Conservation (phyloP, 2,797 vertebrate genomes). For the Darevskia nairensis region DNA sequence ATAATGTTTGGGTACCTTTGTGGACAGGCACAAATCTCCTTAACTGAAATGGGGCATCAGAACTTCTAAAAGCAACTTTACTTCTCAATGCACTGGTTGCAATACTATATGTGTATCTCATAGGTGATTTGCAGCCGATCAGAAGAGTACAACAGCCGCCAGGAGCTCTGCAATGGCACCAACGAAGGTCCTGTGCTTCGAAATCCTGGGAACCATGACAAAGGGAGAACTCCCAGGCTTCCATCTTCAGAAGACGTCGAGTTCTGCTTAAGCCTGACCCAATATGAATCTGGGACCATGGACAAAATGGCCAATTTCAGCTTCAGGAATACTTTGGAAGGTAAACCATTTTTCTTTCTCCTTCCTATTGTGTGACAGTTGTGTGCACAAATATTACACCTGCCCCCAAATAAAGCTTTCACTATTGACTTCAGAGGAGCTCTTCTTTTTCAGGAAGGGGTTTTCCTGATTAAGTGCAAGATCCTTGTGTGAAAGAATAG, state of each 20-base stretch:
- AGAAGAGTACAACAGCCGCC: slow-evolving; percentile 90
- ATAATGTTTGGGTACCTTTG: background rate
- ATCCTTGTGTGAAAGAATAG: too few relatives aligned
- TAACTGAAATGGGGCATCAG: background rate
- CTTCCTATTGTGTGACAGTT: background rate
- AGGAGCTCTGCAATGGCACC: slow-evolving; percentile 84
- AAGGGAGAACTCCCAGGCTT: slow-evolving; percentile 81
- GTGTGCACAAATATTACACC: background rate
- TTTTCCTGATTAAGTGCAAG: background rate
- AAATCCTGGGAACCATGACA: slow-evolving; percentile 92
- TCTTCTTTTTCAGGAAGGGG: background rate
- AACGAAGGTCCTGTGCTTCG: slow-evolving; percentile 89
- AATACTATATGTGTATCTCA: slow-evolving; percentile 51
- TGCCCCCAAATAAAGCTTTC: background rate
- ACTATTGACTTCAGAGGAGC: background rate
- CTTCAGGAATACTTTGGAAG: slow-evolving; percentile 95
- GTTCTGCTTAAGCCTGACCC: slow-evolving; percentile 82
- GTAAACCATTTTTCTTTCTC: slow-evolving; percentile 70
- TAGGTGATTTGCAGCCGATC: slow-evolving; percentile 90
- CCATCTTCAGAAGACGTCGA: slow-evolving; percentile 92
- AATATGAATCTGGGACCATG: slow-evolving; percentile 91
- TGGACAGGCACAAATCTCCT: background rate
- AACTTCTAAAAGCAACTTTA: background rate
- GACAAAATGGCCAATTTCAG: slow-evolving; percentile 91
- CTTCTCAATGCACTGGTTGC: slow-evolving; percentile 1